Evolutionary conservation across 2,113 vertebrate genomes (phyloP).

Genomic region (Nannobrachium achirus): DNA sequence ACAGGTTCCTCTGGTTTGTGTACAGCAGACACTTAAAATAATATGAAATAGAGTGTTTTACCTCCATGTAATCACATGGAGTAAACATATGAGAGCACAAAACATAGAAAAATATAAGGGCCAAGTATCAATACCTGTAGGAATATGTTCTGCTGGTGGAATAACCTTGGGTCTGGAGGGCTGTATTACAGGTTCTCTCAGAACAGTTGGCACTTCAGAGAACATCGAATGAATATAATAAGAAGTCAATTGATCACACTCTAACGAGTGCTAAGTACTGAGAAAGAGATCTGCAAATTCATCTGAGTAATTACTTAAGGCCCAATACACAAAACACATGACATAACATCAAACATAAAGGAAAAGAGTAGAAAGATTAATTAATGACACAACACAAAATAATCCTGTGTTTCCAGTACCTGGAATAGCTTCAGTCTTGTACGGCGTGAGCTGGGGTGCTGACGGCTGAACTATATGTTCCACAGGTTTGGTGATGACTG

Average conservation of each 20-base stretch:
- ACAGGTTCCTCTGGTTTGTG: constrained; percentile 30
- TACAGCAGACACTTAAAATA: constrained; percentile 55
- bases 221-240: constrained; percentile 27
- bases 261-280: constrained; percentile 39
- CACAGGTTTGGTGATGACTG: constrained; percentile 23
- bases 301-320: not conserved
- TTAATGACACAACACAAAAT: not conserved
- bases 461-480: constrained; percentile 21
- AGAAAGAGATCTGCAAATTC: not conserved
- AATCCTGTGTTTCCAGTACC: constrained; percentile 13
- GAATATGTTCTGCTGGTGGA: constrained; percentile 11
- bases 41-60: constrained; percentile 36
- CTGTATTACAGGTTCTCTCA: constrained; percentile 30
- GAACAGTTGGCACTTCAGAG: constrained; percentile 45
- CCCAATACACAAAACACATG: constrained; percentile 5
- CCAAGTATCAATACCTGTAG: constrained; percentile 47
- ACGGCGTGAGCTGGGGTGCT: not conserved
- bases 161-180: constrained; percentile 19
- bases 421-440: constrained; percentile 28
- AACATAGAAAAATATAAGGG: not conserved
- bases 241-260: constrained; percentile 28
- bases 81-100: constrained; percentile 18
- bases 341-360: not conserved
- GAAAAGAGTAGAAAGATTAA: not conserved
- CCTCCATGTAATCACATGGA: not conserved